Evolutionary conservation across 2,888 invertebrate species (phyloP).

Genomic region (Lasioglossum malachurum): DNA sequence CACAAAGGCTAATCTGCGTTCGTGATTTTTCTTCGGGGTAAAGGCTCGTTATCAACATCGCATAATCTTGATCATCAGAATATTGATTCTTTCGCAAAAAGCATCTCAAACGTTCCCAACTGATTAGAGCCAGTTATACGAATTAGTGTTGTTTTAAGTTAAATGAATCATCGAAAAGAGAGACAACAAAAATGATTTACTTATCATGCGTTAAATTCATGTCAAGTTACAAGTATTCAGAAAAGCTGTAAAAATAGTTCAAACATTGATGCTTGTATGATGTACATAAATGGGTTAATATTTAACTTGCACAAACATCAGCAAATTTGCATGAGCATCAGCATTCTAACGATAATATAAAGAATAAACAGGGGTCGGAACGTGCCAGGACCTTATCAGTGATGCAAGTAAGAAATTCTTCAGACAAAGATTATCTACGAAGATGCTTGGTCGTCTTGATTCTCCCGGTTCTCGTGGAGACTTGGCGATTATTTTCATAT

Average conservation of each 20-base stretch:
- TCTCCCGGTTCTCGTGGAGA: background rate
- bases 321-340: background rate
- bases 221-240: no score
- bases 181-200: background rate
- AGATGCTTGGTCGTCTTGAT: background rate
- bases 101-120: background rate
- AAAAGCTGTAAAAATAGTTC: no score
- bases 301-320: background rate
- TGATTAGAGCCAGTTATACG: no score
- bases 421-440: background rate
- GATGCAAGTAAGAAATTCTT: background rate
- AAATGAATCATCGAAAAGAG: no score
- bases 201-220: background rate
- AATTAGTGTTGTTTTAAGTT: background rate
- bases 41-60: background rate
- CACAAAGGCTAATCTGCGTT: slow-evolving; percentile 38
- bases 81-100: background rate
- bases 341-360: background rate
- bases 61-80: background rate
- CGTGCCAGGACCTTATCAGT: background rate
- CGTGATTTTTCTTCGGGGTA: slow-evolving; percentile 29
- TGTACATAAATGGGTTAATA: background rate
- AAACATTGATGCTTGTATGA: no score
- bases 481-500: slow-evolving; percentile 49
- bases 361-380: background rate